Evolutionary conservation across 2,888 invertebrate species (phyloP).

Genomic region (Oscheius sp.): DNA sequence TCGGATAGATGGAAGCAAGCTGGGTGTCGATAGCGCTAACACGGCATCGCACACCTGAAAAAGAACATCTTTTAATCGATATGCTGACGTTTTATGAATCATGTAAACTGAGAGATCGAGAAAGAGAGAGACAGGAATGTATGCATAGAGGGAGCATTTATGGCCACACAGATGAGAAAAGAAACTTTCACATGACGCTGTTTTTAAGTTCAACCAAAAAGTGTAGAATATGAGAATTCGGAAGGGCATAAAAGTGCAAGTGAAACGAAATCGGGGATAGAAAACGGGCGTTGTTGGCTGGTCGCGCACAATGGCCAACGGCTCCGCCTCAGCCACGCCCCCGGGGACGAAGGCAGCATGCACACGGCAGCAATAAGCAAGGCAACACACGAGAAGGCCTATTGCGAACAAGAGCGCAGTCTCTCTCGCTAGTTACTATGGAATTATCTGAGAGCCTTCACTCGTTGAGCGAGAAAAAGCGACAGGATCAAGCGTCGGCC

Average conservation of each 20-base stretch:
- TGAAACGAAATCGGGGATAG: conserved; percentile 28
- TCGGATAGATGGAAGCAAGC: not conserved
- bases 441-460: conserved; percentile 6
- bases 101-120: not conserved
- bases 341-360: conserved; percentile 26
- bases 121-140: not conserved
- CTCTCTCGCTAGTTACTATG: conserved; percentile 5
- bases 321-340: conserved; percentile 38
- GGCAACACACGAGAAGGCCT: conserved; percentile 7
- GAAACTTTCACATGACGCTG: too few relatives aligned
- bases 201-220: too few relatives aligned
- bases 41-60: conserved; percentile 28
- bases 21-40: conserved; percentile 1
- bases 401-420: not conserved
- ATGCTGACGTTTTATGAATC: not conserved
- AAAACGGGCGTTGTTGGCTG: conserved; percentile 40
- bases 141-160: conserved; percentile 3
- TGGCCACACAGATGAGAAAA: not conserved
- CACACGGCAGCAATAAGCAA: conserved; percentile 39
- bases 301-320: conserved; percentile 36
- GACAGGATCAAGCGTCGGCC: too few relatives aligned
- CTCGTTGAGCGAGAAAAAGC: too few relatives aligned
- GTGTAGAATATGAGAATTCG: too few relatives aligned
- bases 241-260: conserved; percentile 3
- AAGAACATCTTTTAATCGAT: conserved; percentile 2